Percentiles rank a stretch among this genome's conserved stretches.
These are phyloP conservation scores for Patella depressa DNA, from an alignment of 2,888 invertebrate genomes.

Conservation along the genomic window DNA sequence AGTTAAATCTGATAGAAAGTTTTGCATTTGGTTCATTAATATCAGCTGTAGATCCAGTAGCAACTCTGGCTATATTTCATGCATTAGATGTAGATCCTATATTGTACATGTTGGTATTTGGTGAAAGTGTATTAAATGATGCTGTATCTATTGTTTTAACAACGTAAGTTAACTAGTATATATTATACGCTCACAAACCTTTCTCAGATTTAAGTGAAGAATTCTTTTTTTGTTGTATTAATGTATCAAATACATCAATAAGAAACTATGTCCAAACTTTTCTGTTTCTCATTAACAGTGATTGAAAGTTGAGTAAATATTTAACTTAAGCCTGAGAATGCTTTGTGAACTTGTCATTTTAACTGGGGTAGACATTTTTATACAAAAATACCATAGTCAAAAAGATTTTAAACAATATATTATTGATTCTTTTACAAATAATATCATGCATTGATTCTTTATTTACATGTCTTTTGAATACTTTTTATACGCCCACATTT, in stretches of 20 bases:
- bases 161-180: conserved; percentile 74
- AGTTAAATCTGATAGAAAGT: conserved; percentile 93
- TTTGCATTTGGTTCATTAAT: conserved; percentile 98
- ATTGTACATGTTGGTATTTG: conserved; percentile 99
- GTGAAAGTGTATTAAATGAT: conserved; percentile 95
- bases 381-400: too few species aligned
- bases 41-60: conserved; percentile 99
- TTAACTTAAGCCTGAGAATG: too few species aligned
- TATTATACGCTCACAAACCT: background rate
- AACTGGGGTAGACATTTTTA: too few species aligned
- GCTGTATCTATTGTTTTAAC: conserved; percentile 98
- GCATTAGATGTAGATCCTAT: conserved; percentile 97
- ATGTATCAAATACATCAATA: too few species aligned
- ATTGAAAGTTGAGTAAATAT: too few species aligned
- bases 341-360: too few species aligned
- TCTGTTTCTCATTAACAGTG: too few species aligned
- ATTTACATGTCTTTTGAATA: background rate
- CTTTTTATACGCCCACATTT: too few species aligned
- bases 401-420: too few species aligned
- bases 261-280: too few species aligned
- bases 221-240: too few species aligned
- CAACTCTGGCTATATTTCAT: conserved; percentile 98
- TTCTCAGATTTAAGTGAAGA: too few species aligned
- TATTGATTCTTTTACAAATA: background rate
- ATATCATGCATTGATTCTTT: conserved; percentile 8